Evolutionary conservation across 2,113 vertebrate species (phyloP).

Genomic region (Pipa parva): DNA sequence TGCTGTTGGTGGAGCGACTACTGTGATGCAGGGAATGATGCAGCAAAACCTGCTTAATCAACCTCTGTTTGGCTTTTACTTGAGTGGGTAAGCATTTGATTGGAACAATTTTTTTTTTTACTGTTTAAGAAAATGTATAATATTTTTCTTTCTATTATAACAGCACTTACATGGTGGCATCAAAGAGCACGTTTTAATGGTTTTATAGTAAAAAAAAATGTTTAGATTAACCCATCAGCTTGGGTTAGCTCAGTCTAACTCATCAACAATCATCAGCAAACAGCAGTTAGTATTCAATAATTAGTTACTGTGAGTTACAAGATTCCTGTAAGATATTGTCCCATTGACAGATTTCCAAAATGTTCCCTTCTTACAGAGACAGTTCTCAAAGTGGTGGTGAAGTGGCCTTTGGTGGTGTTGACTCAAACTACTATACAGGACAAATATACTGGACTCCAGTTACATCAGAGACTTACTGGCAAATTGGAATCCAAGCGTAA

Average conservation of each 20-base stretch:
- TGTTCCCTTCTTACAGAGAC: slow-evolving; percentile 36
- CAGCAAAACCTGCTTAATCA: slow-evolving; percentile 25
- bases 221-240: no score
- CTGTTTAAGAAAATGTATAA: neutral
- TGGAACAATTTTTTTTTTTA: no score
- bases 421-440: slow-evolving; percentile 49
- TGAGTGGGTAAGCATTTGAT: slow-evolving; percentile 38
- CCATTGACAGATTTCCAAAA: no score
- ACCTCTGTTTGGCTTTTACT: slow-evolving; percentile 31
- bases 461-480: slow-evolving; percentile 56
- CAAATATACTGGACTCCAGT: slow-evolving; percentile 52
- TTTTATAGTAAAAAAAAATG: no score
- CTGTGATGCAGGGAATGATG: slow-evolving; percentile 36
- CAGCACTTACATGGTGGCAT: neutral
- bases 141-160: neutral
- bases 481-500: slow-evolving; percentile 56
- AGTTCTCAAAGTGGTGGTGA: slow-evolving; percentile 49
- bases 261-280: no score
- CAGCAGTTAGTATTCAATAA: no score
- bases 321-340: no score
- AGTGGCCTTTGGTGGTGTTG: slow-evolving; percentile 52
- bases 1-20: slow-evolving; percentile 29
- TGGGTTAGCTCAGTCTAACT: no score
- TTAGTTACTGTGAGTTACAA: no score
- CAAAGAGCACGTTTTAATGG: no score